Evolutionary conservation across 2,113 vertebrate genomes (phyloP).

Genomic region (Ailurus styani): DNA sequence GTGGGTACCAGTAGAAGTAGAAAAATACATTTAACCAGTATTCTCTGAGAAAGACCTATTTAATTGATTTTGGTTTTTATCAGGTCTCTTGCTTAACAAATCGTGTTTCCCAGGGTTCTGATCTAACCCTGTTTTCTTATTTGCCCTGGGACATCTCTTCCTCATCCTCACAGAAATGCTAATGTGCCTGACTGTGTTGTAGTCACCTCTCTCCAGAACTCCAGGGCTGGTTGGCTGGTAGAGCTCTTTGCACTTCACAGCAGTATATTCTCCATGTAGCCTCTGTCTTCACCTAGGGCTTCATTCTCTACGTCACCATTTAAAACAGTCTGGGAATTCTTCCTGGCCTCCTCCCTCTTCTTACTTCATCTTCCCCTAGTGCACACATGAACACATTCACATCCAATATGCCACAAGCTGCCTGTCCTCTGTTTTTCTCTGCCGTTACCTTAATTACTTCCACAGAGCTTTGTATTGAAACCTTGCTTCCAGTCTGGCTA

Average conservation of each 20-base stretch:
- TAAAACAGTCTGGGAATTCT: background rate
- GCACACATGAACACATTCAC: background rate
- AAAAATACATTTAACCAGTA: background rate
- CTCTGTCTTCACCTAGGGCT: background rate
- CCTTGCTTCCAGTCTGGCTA: background rate
- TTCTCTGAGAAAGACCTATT: background rate
- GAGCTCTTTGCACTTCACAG: background rate
- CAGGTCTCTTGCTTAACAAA: background rate
- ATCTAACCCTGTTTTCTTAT: background rate
- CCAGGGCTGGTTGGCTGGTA: background rate
- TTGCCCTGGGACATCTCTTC: background rate
- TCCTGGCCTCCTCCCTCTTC: background rate
- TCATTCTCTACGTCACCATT: background rate
- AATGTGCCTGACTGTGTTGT: too few species aligned
- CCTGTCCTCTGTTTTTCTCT: background rate
- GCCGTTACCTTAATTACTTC: background rate
- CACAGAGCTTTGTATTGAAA: background rate
- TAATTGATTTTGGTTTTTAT: background rate
- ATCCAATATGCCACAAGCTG: background rate
- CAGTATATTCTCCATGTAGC: background rate
- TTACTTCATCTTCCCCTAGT: background rate
- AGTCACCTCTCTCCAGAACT: background rate
- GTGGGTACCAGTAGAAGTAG: background rate
- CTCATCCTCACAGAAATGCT: background rate
- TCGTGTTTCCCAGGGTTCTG: background rate